Evolutionary conservation across 2,797 vertebrate species (phyloP).

Genomic region (Diplodus sargus): DNA sequence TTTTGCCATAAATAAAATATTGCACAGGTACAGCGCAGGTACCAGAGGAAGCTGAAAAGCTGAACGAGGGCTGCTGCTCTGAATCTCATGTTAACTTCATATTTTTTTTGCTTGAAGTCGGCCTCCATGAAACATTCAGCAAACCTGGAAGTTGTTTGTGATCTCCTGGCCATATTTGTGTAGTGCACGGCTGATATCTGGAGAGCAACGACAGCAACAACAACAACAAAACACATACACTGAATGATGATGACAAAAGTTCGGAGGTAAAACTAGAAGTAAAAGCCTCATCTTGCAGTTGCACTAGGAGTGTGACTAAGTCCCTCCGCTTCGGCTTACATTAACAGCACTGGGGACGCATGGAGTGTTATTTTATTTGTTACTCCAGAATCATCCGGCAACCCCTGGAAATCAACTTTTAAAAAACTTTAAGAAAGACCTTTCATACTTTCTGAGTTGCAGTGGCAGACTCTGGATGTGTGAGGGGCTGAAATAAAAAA

Average conservation of each 20-base stretch:
- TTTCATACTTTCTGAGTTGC: not conserved
- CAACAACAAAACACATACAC: too few species aligned
- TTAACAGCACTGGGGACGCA: too few species aligned
- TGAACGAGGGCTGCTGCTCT: not conserved
- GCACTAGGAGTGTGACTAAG: not conserved
- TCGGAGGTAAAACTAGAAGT: not conserved
- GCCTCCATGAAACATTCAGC: not conserved
- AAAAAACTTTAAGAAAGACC: not conserved
- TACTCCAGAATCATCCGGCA: too few species aligned
- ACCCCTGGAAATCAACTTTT: too few species aligned
- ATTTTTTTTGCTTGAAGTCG: too few species aligned
- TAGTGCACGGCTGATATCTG: not conserved
- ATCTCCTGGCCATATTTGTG: not conserved
- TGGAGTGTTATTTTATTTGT: too few species aligned
- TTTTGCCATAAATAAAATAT: conserved; percentile 22
- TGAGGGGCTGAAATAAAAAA: too few species aligned
- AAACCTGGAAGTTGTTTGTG: conserved; percentile 1
- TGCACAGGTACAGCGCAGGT: not conserved
- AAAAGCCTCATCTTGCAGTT: not conserved
- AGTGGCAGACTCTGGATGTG: too few species aligned
- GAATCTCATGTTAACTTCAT: not conserved
- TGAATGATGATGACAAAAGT: not conserved
- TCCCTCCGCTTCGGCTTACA: too few species aligned
- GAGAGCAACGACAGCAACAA: not conserved
- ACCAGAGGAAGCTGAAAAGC: not conserved